Evolutionary conservation across 2,113 vertebrate species (phyloP), one percentile per base, ranked within the genome.

Genomic region (Dipodomys ordii): DNA sequence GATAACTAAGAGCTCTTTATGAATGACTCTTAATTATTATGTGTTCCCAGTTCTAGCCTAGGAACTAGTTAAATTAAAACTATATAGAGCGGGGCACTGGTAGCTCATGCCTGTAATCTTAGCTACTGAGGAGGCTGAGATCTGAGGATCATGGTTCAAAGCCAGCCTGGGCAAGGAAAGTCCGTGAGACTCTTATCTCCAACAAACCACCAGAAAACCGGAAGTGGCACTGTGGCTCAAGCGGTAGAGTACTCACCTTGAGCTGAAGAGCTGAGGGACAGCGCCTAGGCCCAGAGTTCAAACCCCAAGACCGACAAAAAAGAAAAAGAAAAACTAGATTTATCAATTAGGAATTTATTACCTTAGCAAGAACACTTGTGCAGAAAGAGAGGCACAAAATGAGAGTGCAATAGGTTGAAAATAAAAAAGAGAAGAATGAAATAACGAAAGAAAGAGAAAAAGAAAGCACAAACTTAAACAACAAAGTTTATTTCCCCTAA

Each of bases 401-500:
- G n/a, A 88, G 22, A 68, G 28, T 88, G 46, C 71, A 86, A 69
- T 2, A 77, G 57, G 77, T 25, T 77, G 46, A 90, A 65, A 20
- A 86, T 68, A 9, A 35, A 16, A 91, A 79, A 57, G 74, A 69
- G 28, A 78, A 64, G 44, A 94, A 13, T 16, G 53, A 57, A 57
- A 11, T 15, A 16, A 57, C 2, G 53, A 57, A 57, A 57, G 53
- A 57, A 57, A 4, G 53, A 57, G 53, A 57, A 57, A 57, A 57
- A 57, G 12, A 16, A 57, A 57, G 53, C 12, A 57, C 15, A 57
- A 57, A 57, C 16, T 57, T 57, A 94, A 78, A 92, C 69, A 77
- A 86, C 7, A 89, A 76, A 94, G 32, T 69, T 74, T 53, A 68
- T 72, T 91, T 57, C 81, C 88, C 84, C 64, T 64, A 65, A 91